Base-by-base conservation (phyloP, 2,797 vertebrate species). In the Carduelis carduelis region DNA sequence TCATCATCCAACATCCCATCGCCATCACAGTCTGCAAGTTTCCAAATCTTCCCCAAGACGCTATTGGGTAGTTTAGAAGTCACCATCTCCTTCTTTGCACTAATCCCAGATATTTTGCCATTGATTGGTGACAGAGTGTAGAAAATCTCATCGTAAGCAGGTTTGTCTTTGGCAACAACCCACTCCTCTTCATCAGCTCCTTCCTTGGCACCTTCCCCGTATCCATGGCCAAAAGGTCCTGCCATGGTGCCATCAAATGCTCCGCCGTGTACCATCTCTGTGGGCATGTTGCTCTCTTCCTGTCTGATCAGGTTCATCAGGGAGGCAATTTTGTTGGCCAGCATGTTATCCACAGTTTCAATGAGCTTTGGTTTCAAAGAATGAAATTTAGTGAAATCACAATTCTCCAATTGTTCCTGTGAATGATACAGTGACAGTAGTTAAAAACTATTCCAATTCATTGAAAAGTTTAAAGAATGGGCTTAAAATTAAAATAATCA, bases 1-100 rank as follows among this genome's bases (percentile, higher is more conserved):
- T 99, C 99, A 81, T 99, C 99, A 13, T 99, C 99, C 97, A 99
- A 97, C 99, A 99, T 99, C 84, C 99, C 99, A 26, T 99, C 99
- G 0, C 91, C 97, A 97, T 99, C 99, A 88, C 99, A 98, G 98
- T 99, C 99, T 2, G 99, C 98, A 95, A 99, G 98, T 96, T 99
- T 99, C 99, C 99, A 99, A 98, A 99, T 99, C 98, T 99, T 99
- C 57, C 99, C 99, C 65, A 99, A 98, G 63, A 99, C 99, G 0
- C 98, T 99, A 95, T 99, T 99, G 95, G 99, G 99, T 90, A 99
- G 98, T 83, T 98, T 99, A 28, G 99, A 99, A 97, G 98, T 99
- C 97, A 99, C 98, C 99, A 99, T 99, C 98, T 99, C 99, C 94
- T 98, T 99, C 97, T 99, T 99, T 90, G 99, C 99, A 7, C 98